Percentiles rank a stretch among this genome's conserved stretches.
Evolutionary conservation across 2,113 vertebrate genomes (phyloP).

Genomic region (Dolichallabes microphthalmus): DNA sequence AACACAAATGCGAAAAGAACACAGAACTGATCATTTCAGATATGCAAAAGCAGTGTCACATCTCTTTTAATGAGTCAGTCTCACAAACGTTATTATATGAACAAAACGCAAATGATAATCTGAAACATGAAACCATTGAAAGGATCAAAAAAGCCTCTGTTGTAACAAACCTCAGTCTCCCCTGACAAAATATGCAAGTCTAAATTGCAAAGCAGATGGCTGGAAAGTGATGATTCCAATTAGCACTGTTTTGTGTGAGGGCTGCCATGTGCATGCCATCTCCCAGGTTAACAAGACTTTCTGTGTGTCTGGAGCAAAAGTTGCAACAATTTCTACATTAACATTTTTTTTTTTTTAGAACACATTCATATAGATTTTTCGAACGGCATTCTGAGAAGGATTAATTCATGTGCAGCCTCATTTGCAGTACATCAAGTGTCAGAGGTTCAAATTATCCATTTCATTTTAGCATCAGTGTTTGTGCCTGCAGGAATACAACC

Average conservation of each 20-base stretch:
- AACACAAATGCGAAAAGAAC: neutral
- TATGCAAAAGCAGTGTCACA: neutral
- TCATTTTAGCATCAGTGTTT: constrained; percentile 31
- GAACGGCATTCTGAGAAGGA: constrained; percentile 30
- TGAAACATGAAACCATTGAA: neutral
- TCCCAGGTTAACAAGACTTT: constrained; percentile 53
- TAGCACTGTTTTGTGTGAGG: constrained; percentile 55
- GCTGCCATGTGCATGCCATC: constrained; percentile 58
- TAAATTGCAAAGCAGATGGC: constrained; percentile 61
- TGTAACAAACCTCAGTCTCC: constrained; percentile 59
- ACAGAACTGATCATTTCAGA: neutral
- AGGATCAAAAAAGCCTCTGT: constrained; percentile 47
- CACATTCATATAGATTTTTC: constrained; percentile 43
- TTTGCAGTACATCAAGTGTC: constrained; percentile 34
- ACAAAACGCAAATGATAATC: neutral
- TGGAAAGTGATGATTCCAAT: constrained; percentile 53
- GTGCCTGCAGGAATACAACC: constrained; percentile 21
- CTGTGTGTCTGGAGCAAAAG: constrained; percentile 59
- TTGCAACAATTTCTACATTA: constrained; percentile 31
- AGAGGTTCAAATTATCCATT: constrained; percentile 45
- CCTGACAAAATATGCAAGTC: constrained; percentile 53
- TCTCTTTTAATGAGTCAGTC: neutral
- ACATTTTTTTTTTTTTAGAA: constrained; percentile 37
- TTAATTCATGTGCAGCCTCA: constrained; percentile 45
- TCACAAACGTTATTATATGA: neutral